Base-by-base conservation (phyloP, 1,140 invertebrate genomes). In the Centruroides sculpturatus region DNA sequence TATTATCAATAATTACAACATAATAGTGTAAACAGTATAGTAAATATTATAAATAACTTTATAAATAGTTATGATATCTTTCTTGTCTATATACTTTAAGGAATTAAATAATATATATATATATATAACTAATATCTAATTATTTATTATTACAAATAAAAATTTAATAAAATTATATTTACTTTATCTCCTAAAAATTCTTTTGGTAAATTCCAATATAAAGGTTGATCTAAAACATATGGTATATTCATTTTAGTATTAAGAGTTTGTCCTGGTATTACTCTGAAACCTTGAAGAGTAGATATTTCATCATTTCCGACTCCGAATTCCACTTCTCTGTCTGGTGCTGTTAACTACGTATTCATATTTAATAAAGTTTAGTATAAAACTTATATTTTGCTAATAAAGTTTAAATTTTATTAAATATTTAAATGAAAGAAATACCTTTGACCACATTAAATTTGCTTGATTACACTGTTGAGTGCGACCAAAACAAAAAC, bases 401-500 rank as follows among this genome's bases (percentile, higher is more conserved):
- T 23, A 23, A 23, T 23, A 23, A 23, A 23, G 23, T 23, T 23
- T 23, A 23, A 1, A 23, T 23, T 23, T 23, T 2, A 23, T 23
- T 23, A 23, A 23, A 41, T 41, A 41, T 41, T 41, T 8, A 41
- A 41, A 41, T 41, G 41, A 41, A 6, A 41, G 53, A 34, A 56
- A 48, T 71, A 78, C 76, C 68, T 86, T 82, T 4, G 83, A 83
- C 81, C 90, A 86, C 12, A 83, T 83, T 49, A 87, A 82, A 23
- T 80, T 79, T 6, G 87, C 85, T 70, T 90, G 85, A 49, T 79
- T 79, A 71, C 91, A 95, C 48, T 80, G 74, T 0, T 80, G 80
- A 9, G 85, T 84, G 67, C 88, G 78, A 0, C 85, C 86, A 70
- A 93, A 95, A 74, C 91, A 94, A 75, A 91, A 94, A 72, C 91